Conservation (phyloP, 2,888 invertebrate species). For the Drosophila siamana region DNA sequence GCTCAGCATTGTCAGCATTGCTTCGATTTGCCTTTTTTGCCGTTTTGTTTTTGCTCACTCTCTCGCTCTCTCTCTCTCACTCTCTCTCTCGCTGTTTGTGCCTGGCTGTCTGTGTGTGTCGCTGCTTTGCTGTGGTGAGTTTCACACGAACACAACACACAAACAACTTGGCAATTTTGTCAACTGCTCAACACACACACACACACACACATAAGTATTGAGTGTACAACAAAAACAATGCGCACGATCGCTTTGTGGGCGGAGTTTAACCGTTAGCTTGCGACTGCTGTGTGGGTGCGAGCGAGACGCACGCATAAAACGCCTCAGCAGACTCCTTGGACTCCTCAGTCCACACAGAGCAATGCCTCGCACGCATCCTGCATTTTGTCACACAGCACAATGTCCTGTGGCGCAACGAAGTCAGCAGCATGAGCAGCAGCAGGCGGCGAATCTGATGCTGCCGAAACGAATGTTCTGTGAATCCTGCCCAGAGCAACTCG, state of each 20-base stretch:
- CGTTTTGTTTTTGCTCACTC: neutral
- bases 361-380: constrained; percentile 32
- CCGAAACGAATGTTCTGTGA: constrained; percentile 6
- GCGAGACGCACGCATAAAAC: constrained; percentile 52
- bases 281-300: constrained; percentile 31
- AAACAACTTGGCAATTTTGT: constrained; percentile 35
- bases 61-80: neutral
- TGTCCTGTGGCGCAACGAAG: constrained; percentile 23
- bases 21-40: constrained; percentile 7
- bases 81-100: neutral
- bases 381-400: constrained; percentile 58
- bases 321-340: constrained; percentile 10
- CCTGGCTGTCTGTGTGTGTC: no score
- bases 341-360: neutral
- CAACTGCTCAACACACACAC: constrained; percentile 39
- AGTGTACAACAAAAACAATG: constrained; percentile 52
- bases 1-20: constrained; percentile 1
- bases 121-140: constrained; percentile 63
- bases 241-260: constrained; percentile 75
- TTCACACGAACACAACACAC: constrained; percentile 32
- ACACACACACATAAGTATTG: constrained; percentile 4
- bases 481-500: constrained; percentile 19
- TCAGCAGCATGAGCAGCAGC: neutral
- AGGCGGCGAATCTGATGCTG: neutral
- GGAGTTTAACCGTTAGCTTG: constrained; percentile 51